Evolutionary conservation across 2,888 invertebrate genomes (phyloP).

Genomic region (Ormyrus nitidulus): DNA sequence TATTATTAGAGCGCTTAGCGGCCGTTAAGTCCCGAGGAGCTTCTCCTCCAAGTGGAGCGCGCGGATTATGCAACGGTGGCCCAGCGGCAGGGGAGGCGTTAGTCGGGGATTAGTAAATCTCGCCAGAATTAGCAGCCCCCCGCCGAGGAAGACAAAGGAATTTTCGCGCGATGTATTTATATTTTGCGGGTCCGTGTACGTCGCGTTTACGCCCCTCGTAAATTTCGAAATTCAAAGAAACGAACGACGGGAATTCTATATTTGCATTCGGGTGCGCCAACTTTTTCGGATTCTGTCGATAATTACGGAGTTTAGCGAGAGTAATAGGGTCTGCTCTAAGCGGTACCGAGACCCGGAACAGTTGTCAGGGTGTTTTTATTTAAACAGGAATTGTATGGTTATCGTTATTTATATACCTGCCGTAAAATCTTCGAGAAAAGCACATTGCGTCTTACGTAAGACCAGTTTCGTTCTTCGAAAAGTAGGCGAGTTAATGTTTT

Average conservation of each 20-base stretch:
- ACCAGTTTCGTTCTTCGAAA: too few species aligned
- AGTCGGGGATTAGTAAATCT: slow-evolving; percentile 47
- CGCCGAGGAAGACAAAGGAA: slow-evolving; percentile 42
- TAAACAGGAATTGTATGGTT: too few species aligned
- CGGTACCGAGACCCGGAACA: slow-evolving; percentile 33
- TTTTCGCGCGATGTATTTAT: slow-evolving; percentile 43
- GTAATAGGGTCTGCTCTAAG: neutral
- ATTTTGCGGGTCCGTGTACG: slow-evolving; percentile 26
- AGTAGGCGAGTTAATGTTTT: too few species aligned
- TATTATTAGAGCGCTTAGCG: too few species aligned
- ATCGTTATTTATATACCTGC: too few species aligned
- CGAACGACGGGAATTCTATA: neutral
- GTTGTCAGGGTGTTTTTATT: neutral
- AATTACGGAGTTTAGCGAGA: neutral
- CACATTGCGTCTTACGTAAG: too few species aligned
- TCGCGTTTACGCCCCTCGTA: slow-evolving; percentile 34
- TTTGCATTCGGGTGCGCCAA: neutral
- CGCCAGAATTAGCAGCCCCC: slow-evolving; percentile 41
- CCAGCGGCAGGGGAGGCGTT: neutral
- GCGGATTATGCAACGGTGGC: slow-evolving; percentile 34
- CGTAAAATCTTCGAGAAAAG: too few species aligned
- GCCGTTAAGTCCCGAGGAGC: neutral
- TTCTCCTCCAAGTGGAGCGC: slow-evolving; percentile 40
- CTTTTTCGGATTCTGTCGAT: too few species aligned
- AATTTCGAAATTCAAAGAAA: slow-evolving; percentile 36